Conservation (phyloP, 2,113 vertebrate species). For the Crotalus horridus region DNA sequence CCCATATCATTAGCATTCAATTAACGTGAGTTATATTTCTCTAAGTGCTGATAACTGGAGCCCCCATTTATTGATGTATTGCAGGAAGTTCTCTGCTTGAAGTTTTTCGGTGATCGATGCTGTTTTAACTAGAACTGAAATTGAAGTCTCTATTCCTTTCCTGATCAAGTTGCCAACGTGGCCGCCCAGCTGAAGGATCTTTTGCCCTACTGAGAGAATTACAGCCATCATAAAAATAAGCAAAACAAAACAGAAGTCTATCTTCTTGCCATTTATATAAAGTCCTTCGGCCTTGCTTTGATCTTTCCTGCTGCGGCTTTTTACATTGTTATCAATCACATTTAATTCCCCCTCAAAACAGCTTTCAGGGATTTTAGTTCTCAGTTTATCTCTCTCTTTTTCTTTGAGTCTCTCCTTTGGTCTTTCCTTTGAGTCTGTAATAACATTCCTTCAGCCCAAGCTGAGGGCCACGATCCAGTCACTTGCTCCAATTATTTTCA, state of each 20-base stretch:
- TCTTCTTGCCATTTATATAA: background rate
- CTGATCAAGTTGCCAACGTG: background rate
- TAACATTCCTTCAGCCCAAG: background rate
- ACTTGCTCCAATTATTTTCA: background rate
- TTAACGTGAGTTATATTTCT: constrained; percentile 57
- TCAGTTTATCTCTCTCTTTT: background rate
- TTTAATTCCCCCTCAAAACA: background rate
- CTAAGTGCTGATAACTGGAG: constrained; percentile 44
- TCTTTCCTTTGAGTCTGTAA: background rate
- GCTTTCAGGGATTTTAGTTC: background rate
- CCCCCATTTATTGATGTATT: constrained; percentile 38
- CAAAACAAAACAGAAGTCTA: background rate
- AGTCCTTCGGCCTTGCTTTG: background rate
- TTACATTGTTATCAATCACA: background rate
- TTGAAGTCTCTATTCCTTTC: constrained; percentile 27
- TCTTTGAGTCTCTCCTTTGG: background rate
- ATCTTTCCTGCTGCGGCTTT: background rate
- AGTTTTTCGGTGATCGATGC: constrained; percentile 42
- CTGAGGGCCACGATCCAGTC: background rate
- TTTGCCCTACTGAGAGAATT: background rate
- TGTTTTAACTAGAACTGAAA: constrained; percentile 48
- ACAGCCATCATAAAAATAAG: background rate
- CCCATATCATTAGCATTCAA: constrained; percentile 60
- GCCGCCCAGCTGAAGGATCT: background rate
- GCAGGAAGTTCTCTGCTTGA: constrained; percentile 45